phyloP scores from a whole-genome alignment of 2,888 invertebrate species.

The Boloria selene region DNA sequence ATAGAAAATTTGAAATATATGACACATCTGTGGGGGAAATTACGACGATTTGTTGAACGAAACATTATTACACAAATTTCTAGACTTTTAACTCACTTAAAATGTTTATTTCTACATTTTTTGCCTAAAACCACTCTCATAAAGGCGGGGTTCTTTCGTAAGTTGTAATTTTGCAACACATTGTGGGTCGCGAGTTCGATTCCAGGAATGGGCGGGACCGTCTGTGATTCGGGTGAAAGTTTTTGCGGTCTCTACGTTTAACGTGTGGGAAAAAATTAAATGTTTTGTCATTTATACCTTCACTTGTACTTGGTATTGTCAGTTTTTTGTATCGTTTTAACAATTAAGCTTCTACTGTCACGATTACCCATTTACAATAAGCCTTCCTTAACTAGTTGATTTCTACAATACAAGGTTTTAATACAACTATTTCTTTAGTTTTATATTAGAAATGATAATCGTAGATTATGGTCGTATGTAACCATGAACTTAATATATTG shows the following conservation, averaged over 20 bases:
- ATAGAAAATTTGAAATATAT: too few relatives aligned
- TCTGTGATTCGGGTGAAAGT: constrained; percentile 54
- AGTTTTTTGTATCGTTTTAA: constrained; percentile 4
- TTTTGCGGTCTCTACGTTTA: constrained; percentile 43
- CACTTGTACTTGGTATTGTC: constrained; percentile 30
- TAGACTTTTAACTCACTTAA: not conserved
- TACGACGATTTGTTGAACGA: too few relatives aligned
- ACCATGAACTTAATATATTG: too few relatives aligned
- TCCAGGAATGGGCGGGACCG: constrained; percentile 54
- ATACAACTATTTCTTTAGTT: too few relatives aligned
- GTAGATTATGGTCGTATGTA: too few relatives aligned
- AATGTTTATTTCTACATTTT: constrained; percentile 11
- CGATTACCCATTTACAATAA: not conserved
- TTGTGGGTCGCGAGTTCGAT: constrained; percentile 47
- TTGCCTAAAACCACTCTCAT: constrained; percentile 22
- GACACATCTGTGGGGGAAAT: too few relatives aligned
- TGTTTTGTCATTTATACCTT: constrained; percentile 24
- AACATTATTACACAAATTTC: too few relatives aligned
- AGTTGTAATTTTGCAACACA: constrained; percentile 44
- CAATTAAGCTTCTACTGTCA: not conserved
- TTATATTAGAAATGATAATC: too few relatives aligned
- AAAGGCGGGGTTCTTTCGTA: constrained; percentile 38
- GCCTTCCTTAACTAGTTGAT: too few relatives aligned
- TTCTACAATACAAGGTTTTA: too few relatives aligned
- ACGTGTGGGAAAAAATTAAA: constrained; percentile 39